phyloP scores from a whole-genome alignment of 2,797 vertebrate species.

The Nyctalus aviator region DNA sequence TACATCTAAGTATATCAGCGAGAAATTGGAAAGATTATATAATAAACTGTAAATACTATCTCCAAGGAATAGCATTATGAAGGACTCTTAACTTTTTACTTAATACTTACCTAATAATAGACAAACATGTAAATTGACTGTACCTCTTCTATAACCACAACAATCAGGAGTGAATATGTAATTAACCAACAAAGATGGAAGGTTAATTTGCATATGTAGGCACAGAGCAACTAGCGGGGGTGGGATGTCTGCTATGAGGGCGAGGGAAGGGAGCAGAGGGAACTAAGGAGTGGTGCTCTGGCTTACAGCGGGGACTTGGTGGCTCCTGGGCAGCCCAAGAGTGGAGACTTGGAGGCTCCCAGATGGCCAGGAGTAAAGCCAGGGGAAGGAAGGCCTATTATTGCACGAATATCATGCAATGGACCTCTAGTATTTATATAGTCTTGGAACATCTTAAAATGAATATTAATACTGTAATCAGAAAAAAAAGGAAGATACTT shows the following conservation, averaged over 20 bases:
- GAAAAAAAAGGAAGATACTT: background rate
- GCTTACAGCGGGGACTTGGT: too few relatives aligned
- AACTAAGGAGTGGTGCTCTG: too few relatives aligned
- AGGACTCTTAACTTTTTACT: constrained; percentile 3
- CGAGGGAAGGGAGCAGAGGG: too few relatives aligned
- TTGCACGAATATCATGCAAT: background rate
- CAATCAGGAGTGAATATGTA: too few relatives aligned
- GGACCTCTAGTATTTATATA: background rate
- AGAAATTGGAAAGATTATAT: constrained; percentile 43
- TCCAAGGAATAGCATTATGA: background rate
- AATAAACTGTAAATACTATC: background rate
- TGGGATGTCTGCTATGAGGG: too few relatives aligned
- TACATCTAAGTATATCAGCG: constrained; percentile 22
- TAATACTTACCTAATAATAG: background rate
- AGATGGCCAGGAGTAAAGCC: accelerated
- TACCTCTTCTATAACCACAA: too few relatives aligned
- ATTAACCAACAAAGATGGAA: too few relatives aligned
- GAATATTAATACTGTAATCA: constrained; percentile 11
- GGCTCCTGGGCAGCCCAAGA: too few relatives aligned
- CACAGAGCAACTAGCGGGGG: too few relatives aligned
- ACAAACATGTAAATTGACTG: too few relatives aligned
- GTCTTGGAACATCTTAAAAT: constrained; percentile 40
- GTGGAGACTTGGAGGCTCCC: too few relatives aligned
- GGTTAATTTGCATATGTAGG: too few relatives aligned
- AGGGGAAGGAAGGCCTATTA: background rate